A percentile compares a stretch with the other conserved stretches of the same genome.
Conservation (phyloP, 2,888 invertebrate genomes). For the Selenia dentaria region DNA sequence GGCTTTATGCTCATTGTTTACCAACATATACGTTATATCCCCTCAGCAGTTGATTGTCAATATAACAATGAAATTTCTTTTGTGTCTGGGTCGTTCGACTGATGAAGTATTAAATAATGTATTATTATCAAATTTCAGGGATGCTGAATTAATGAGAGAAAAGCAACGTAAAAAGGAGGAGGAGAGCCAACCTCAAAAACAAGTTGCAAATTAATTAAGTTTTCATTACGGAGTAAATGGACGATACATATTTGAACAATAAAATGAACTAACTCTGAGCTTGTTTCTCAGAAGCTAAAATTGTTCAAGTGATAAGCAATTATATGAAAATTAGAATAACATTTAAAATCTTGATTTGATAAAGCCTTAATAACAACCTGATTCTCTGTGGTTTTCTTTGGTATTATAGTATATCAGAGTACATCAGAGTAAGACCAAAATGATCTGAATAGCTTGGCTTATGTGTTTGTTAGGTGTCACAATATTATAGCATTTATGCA, state of each 20-base stretch:
- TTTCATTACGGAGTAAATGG: constrained; percentile 40
- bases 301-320: constrained; percentile 63
- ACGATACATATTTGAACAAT: constrained; percentile 30
- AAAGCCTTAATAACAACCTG: constrained; percentile 57
- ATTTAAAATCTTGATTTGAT: constrained; percentile 49
- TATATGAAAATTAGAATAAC: constrained; percentile 51
- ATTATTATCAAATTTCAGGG: constrained; percentile 79
- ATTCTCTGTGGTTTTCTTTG: constrained; percentile 53
- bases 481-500: constrained; percentile 65
- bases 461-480: constrained; percentile 43
- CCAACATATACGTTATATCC: no score
- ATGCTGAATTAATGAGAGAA: constrained; percentile 95
- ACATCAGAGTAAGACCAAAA: constrained; percentile 35
- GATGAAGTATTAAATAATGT: no score
- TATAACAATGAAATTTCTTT: no score
- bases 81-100: no score
- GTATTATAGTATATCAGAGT: constrained; percentile 41
- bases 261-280: constrained; percentile 49
- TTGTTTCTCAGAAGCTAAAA: constrained; percentile 53
- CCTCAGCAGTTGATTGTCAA: no score
- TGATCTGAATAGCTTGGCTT: constrained; percentile 52
- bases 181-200: constrained; percentile 59
- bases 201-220: constrained; percentile 68
- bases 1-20: no score
- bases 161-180: constrained; percentile 92